Conservation (phyloP, 2,797 vertebrate species). For the Phalloptychus januarius region DNA sequence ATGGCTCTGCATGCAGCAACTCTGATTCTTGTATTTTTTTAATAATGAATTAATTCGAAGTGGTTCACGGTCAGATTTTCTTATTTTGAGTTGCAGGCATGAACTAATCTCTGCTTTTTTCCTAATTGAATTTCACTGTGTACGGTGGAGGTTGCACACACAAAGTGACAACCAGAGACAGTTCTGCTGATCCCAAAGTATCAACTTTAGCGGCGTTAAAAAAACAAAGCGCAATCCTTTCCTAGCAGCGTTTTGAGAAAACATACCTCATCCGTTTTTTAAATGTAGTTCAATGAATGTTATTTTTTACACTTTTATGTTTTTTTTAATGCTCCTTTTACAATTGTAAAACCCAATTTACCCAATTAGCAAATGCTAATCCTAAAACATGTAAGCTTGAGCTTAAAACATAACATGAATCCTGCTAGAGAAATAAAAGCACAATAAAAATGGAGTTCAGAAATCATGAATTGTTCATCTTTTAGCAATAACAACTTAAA, state of each 20-base stretch:
- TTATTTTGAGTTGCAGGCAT: slow-evolving; percentile 88
- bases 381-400: background rate
- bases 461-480: background rate
- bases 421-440: background rate
- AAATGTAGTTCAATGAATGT: no score
- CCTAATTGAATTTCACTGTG: slow-evolving; percentile 55
- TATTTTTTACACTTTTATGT: background rate
- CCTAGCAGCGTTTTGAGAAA: no score
- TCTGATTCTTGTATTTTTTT: slow-evolving; percentile 38
- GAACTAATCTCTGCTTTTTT: slow-evolving; percentile 88
- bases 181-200: slow-evolving; percentile 21
- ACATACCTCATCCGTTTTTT: no score
- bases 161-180: slow-evolving; percentile 6
- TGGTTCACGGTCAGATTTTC: slow-evolving; percentile 77
- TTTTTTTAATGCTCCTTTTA: background rate
- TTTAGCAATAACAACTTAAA: background rate
- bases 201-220: slow-evolving; percentile 24
- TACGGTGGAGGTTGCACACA: slow-evolving; percentile 60
- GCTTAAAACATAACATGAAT: background rate
- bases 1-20: slow-evolving; percentile 68
- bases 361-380: background rate
- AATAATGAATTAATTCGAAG: slow-evolving; percentile 55
- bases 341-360: background rate
- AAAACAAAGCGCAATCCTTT: background rate
- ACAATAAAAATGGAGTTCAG: background rate